Base-by-base conservation (phyloP, 2,888 invertebrate species). In the Melanchra persicariae region DNA sequence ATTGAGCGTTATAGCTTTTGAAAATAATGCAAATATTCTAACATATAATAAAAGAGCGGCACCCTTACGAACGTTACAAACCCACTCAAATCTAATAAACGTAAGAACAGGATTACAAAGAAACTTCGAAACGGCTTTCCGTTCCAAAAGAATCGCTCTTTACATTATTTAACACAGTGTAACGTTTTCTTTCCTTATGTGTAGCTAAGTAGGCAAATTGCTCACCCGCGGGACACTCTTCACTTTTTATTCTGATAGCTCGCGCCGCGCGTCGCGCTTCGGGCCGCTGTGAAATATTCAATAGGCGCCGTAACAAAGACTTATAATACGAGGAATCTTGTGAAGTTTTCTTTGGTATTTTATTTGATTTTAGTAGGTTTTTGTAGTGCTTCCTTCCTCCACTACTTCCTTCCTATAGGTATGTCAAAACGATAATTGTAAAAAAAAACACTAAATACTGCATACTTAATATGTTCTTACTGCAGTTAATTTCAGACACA, bases 181-280 rank as follows among this genome's bases (percentile, higher is more conserved):
- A 47, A 57, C 64, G 59, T 70, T 79, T 71, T 59, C 64, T 69
- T 71, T 72, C 77, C 74, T 69, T 80, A 75, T 73, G 73, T 73
- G 81, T 43, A 74, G 65, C 81, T 83, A 83, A 83, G 75, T 75
- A 83, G 71, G 75, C 73, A 74, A 83, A 83, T 83, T 81, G 78
- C 67, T 59, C 15, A 51, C 81, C 75, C 83, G 22, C 15, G 81
- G 75, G 83, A 83, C 66, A 45, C 51, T 69, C 55, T 58, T 69
- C 70, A 72, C 67, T 74, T 80, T 82, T 80, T 77, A 77, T 75
- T 77, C 57, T 65, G 47, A 75, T 73, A 74, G 68, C 65, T 69
- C 37, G 67, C 60, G 60, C 51, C 68, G 51, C 40, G 51, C 37
- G n/a, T n/a, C 51, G 55, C 45, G 60, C 51, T n/a, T n/a, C 68